These are phyloP conservation scores for Maconellicoccus hirsutus DNA, from an alignment of 1,140 invertebrate genomes.

Conservation along the genomic window DNA sequence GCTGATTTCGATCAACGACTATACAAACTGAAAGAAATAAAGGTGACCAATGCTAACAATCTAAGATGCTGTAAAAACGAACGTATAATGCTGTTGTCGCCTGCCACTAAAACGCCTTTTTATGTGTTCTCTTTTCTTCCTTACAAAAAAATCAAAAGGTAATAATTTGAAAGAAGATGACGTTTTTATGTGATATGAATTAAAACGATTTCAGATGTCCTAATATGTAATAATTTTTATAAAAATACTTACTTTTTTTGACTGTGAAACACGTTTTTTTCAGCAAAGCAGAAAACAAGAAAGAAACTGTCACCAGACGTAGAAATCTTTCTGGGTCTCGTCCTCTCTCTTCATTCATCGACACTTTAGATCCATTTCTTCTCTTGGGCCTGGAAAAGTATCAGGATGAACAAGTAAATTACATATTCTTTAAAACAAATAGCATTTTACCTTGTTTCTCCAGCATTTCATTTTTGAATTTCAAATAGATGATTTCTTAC, in stretches of 20 bases:
- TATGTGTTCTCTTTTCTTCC: slow-evolving; percentile 25
- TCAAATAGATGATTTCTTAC: slow-evolving; percentile 4
- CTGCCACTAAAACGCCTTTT: slow-evolving; percentile 13
- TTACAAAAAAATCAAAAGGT: slow-evolving; percentile 31
- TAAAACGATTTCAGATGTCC: slow-evolving; percentile 27
- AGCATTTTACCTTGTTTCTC: not conserved
- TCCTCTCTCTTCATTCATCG: slow-evolving; percentile 69
- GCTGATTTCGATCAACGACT: not conserved
- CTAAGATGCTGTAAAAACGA: slow-evolving; percentile 3
- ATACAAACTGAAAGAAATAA: slow-evolving; percentile 8
- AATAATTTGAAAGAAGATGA: slow-evolving; percentile 28
- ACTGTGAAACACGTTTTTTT: slow-evolving; percentile 29
- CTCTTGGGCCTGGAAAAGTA: slow-evolving; percentile 66
- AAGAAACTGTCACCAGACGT: slow-evolving; percentile 56
- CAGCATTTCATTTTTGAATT: not conserved
- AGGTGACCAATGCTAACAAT: not conserved
- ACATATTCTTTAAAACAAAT: not conserved
- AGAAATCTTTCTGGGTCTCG: slow-evolving; percentile 67
- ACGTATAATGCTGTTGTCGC: not conserved
- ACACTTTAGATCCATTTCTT: slow-evolving; percentile 73
- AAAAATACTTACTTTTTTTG: slow-evolving; percentile 24
- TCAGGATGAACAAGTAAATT: slow-evolving; percentile 72
- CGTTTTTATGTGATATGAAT: slow-evolving; percentile 24
- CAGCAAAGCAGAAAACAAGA: slow-evolving; percentile 53
- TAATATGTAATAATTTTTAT: too few relatives aligned